These are phyloP conservation scores for Dromiciops gliroides DNA, from an alignment of 2,113 vertebrate species.

Conservation along the genomic window DNA sequence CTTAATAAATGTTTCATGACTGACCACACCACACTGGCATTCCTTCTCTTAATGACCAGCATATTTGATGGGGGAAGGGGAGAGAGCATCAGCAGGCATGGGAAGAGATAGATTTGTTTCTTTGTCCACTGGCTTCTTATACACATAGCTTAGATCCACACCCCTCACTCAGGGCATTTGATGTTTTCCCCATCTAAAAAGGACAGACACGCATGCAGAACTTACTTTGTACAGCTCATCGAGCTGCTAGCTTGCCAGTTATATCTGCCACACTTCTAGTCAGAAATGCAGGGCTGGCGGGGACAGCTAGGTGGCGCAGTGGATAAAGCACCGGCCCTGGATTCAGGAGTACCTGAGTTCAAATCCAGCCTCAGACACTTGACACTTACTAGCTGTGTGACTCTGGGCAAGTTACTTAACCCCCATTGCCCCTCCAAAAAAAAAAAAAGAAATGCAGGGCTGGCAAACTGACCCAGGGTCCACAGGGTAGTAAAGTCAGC, in stretches of 20 bases:
- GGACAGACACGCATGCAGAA: background rate
- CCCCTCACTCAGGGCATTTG: background rate
- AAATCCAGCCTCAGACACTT: too few relatives aligned
- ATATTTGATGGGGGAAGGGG: background rate
- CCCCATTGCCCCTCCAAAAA: too few relatives aligned
- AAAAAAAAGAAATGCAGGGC: background rate
- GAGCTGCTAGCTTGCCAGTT: background rate
- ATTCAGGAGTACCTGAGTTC: too few relatives aligned
- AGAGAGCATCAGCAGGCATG: background rate
- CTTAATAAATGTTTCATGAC: background rate
- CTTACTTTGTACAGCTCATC: background rate
- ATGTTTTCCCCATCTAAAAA: accelerated
- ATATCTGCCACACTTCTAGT: background rate
- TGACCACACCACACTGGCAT: background rate
- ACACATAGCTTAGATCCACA: background rate
- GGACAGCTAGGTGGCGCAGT: too few relatives aligned
- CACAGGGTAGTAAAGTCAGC: background rate
- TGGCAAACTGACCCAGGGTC: background rate
- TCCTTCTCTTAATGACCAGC: background rate
- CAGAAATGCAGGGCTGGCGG: background rate
- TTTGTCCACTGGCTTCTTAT: background rate
- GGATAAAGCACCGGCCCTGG: too few relatives aligned
- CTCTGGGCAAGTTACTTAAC: too few relatives aligned
- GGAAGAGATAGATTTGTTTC: background rate
- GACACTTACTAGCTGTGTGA: too few relatives aligned